A percentile compares a stretch with the other conserved stretches of the same genome.
Conservation (phyloP, 2,113 vertebrate species). For the Quiscalus mexicanus region DNA sequence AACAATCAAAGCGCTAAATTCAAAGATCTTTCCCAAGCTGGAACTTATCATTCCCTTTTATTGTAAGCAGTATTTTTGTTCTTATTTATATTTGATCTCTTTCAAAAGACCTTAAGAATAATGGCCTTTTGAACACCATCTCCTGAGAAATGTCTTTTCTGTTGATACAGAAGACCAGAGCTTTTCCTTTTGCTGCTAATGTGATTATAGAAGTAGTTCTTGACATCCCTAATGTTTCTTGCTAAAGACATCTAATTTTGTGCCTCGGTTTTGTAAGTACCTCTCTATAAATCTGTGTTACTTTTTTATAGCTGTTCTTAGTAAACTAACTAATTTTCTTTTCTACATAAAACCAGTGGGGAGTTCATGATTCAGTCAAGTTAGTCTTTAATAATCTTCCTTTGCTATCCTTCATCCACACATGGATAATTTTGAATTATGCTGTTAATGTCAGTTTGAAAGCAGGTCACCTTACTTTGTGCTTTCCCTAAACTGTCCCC, state of each 20-base stretch:
- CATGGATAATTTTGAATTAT: constrained; percentile 1
- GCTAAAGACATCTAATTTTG: background rate
- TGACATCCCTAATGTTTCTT: background rate
- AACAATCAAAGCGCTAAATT: background rate
- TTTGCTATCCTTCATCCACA: background rate
- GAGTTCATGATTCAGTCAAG: background rate
- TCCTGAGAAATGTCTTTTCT: background rate
- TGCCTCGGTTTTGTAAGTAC: background rate
- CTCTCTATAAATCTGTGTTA: background rate
- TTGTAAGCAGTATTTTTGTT: background rate
- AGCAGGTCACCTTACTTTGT: background rate
- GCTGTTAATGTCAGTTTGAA: background rate
- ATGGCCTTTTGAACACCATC: background rate
- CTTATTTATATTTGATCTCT: background rate
- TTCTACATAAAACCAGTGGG: background rate
- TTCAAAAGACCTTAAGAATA: background rate
- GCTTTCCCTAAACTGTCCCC: background rate
- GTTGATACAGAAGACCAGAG: background rate
- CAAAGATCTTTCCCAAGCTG: background rate
- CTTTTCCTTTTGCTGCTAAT: background rate
- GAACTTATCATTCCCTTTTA: background rate
- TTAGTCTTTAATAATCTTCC: background rate
- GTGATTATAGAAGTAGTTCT: background rate
- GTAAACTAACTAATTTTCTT: constrained; percentile 13
- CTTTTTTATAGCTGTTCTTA: background rate